A percentile compares a stretch with the other conserved stretches of the same genome.
These are phyloP conservation scores for Caenorhabditis imperialis DNA, from an alignment of 2,888 invertebrate genomes.

Conservation along the genomic window DNA sequence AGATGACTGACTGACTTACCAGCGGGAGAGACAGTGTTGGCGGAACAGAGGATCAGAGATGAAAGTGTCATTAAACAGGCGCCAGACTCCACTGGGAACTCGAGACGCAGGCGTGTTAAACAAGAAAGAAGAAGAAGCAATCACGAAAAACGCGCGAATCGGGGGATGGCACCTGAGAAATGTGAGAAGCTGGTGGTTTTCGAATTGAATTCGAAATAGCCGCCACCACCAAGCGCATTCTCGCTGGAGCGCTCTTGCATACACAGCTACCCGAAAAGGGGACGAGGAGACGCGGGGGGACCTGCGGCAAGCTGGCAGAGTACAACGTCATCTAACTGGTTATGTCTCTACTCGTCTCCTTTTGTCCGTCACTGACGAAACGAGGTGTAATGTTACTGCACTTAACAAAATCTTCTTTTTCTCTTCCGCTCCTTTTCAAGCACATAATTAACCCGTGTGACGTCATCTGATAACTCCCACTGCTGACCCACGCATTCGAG, in stretches of 20 bases:
- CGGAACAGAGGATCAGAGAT: conserved; percentile 13
- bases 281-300: conserved; percentile 4
- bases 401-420: conserved; percentile 21
- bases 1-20: conserved; percentile 43
- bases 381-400: conserved; percentile 51
- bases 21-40: conserved; percentile 5
- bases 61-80: conserved; percentile 42
- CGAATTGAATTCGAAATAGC: conserved; percentile 9
- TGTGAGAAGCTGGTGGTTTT: background rate
- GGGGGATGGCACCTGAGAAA: conserved; percentile 6
- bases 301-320: conserved; percentile 2
- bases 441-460: conserved; percentile 27
- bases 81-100: conserved; percentile 22
- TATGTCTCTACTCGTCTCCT: conserved; percentile 39
- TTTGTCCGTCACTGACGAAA: conserved; percentile 16
- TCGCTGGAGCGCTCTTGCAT: conserved; percentile 28
- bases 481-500: background rate
- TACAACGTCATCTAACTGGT: conserved; percentile 46
- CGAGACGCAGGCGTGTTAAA: conserved; percentile 34
- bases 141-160: conserved; percentile 28
- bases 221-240: background rate
- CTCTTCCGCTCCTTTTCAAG: conserved; percentile 15
- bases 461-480: conserved; percentile 7
- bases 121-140: conserved; percentile 33
- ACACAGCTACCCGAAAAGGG: background rate